Conservation (phyloP, 2,113 vertebrate species). For the Crypturellus undulatus region DNA sequence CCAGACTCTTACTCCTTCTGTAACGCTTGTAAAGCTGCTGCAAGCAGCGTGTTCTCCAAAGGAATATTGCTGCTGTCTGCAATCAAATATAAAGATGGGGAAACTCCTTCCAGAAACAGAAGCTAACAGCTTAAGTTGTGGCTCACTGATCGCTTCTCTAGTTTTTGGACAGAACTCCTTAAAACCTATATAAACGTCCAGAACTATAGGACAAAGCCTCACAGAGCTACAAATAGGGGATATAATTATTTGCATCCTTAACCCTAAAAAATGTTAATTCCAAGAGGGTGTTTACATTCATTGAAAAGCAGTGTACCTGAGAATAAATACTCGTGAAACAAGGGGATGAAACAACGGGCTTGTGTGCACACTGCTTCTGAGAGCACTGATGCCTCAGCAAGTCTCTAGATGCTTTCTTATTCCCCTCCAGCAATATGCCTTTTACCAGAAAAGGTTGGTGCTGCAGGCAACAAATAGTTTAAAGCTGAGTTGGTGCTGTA, state of each 20-base stretch:
- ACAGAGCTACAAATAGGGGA: constrained; percentile 38
- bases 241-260: constrained; percentile 62
- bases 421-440: constrained; percentile 51
- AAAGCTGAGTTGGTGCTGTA: constrained; percentile 48
- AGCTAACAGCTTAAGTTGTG: constrained; percentile 56
- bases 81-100: constrained; percentile 47
- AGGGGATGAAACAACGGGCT: constrained; percentile 49
- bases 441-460: constrained; percentile 47
- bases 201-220: constrained; percentile 47
- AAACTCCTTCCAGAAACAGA: constrained; percentile 55
- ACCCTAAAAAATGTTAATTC: constrained; percentile 30
- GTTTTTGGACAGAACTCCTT: constrained; percentile 36
- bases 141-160: constrained; percentile 39
- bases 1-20: constrained; percentile 31
- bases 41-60: background rate
- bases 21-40: constrained; percentile 66
- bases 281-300: constrained; percentile 49
- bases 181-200: constrained; percentile 57
- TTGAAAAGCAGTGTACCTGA: constrained; percentile 39
- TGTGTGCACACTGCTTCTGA: constrained; percentile 41
- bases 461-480: constrained; percentile 48
- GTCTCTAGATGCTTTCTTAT: constrained; percentile 50
- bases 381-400: constrained; percentile 4
- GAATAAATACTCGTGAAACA: constrained; percentile 44
- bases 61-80: constrained; percentile 55